These are phyloP conservation scores for Petrocephalus schoutedeni DNA, from an alignment of 2,797 vertebrate genomes.

Conservation along the genomic window DNA sequence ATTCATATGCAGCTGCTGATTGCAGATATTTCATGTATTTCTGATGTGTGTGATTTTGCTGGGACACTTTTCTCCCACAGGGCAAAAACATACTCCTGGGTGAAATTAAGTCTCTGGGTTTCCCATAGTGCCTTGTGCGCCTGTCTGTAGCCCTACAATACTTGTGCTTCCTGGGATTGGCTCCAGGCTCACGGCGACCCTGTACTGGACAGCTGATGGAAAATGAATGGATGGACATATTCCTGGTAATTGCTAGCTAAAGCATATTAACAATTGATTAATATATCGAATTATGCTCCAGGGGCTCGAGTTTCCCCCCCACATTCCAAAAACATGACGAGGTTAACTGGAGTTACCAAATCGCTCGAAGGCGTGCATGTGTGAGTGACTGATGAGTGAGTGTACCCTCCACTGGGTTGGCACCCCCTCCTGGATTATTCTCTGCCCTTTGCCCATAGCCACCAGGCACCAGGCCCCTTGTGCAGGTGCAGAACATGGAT, in stretches of 20 bases:
- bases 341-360: neutral
- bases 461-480: neutral
- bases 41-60: neutral
- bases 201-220: too few relatives aligned
- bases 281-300: neutral
- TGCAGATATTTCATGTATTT: neutral
- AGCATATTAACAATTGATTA: neutral
- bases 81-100: neutral
- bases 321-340: neutral
- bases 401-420: neutral
- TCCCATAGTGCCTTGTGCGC: neutral
- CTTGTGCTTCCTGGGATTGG: too few relatives aligned
- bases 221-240: too few relatives aligned
- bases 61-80: neutral
- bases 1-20: neutral
- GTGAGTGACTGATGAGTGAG: neutral
- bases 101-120: neutral
- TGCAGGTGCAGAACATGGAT: neutral
- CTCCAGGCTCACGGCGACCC: too few relatives aligned
- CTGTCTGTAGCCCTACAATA: neutral
- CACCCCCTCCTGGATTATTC: neutral
- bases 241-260: too few relatives aligned
- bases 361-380: neutral
- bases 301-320: neutral
- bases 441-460: neutral